phyloP scores from a whole-genome alignment of 2,888 invertebrate species.

The Pyrgus malvae region DNA sequence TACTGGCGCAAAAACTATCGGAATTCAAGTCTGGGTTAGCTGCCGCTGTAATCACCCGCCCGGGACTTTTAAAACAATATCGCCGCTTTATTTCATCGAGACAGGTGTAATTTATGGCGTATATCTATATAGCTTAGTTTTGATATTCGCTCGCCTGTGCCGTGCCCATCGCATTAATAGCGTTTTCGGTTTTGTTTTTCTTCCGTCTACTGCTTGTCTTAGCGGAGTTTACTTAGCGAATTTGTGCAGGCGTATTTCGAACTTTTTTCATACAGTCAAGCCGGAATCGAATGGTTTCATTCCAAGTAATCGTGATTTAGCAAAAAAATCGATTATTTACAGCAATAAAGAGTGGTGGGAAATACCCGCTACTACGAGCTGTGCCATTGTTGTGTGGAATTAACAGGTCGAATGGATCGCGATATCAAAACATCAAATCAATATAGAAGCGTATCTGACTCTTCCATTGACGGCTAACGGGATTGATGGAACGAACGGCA shows the following conservation, averaged over 20 bases:
- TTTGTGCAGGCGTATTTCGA: constrained; percentile 42
- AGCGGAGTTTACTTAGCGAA: constrained; percentile 66
- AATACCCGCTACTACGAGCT: constrained; percentile 54
- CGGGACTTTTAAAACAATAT: constrained; percentile 77
- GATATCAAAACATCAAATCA: constrained; percentile 70
- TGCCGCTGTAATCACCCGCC: constrained; percentile 66
- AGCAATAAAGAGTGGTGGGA: constrained; percentile 64
- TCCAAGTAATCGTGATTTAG: constrained; percentile 49
- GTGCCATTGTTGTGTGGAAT: constrained; percentile 65
- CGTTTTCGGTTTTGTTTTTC: constrained; percentile 71
- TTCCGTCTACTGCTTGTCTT: constrained; percentile 72
- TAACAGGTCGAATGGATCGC: constrained; percentile 64
- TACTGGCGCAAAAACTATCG: constrained; percentile 78
- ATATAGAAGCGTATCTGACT: constrained; percentile 61
- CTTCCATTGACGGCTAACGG: constrained; percentile 66
- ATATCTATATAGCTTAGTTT: constrained; percentile 48
- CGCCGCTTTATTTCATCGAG: constrained; percentile 66
- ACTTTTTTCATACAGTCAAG: constrained; percentile 9
- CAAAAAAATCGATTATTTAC: constrained; percentile 69
- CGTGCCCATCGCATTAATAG: constrained; percentile 60
- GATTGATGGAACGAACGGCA: constrained; percentile 34
- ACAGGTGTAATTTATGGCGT: constrained; percentile 75
- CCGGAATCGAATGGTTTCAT: constrained; percentile 36
- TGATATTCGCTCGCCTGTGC: constrained; percentile 60
- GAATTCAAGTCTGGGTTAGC: constrained; percentile 74